These are phyloP conservation scores for Fregata magnificens DNA, from an alignment of 2,113 vertebrate genomes.

Conservation along the genomic window DNA sequence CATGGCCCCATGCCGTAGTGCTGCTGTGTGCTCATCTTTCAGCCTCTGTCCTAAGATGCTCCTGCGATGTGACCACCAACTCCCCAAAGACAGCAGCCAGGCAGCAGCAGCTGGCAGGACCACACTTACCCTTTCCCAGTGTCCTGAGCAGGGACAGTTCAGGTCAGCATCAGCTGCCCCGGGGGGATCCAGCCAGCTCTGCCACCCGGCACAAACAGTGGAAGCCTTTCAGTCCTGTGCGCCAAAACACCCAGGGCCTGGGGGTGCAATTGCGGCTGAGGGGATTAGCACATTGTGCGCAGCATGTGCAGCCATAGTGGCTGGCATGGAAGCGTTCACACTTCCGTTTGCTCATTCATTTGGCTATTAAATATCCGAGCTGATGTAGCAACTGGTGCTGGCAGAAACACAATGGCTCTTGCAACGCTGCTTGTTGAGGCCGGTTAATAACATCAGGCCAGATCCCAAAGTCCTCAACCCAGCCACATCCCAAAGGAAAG, in stretches of 20 bases:
- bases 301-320: background rate
- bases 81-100: background rate
- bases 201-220: background rate
- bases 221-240: background rate
- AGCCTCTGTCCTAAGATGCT: background rate
- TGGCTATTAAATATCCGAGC: background rate
- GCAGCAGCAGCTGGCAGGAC: background rate
- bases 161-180: background rate
- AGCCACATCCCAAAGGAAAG: background rate
- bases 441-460: background rate
- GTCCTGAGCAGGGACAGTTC: background rate
- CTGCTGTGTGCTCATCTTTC: background rate
- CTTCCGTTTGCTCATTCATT: background rate
- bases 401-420: background rate
- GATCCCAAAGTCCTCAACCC: background rate
- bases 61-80: background rate
- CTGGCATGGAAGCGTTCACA: background rate
- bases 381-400: background rate
- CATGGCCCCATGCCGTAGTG: rapidly evolving
- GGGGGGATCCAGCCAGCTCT: rapidly evolving
- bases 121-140: background rate
- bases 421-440: rapidly evolving
- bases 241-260: background rate
- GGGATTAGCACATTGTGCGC: background rate
- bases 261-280: background rate